These are phyloP conservation scores for Parochlus steinenii DNA, from an alignment of 2,888 invertebrate genomes.

Conservation along the genomic window DNA sequence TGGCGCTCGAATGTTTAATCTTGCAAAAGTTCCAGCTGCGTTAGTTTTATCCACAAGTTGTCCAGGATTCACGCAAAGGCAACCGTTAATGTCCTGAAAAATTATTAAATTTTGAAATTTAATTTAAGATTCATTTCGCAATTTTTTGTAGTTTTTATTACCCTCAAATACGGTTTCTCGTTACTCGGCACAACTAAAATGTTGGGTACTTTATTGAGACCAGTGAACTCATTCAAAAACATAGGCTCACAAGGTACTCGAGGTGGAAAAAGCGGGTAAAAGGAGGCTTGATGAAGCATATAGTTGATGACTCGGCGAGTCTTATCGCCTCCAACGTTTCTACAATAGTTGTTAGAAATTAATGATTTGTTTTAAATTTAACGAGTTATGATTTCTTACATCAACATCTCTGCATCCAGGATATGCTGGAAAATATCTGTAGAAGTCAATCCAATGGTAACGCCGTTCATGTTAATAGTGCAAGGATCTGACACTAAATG, in stretches of 20 bases:
- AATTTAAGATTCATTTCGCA: conserved; percentile 5
- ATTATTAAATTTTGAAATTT: conserved; percentile 11
- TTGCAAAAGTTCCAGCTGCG: conserved; percentile 57
- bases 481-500: conserved; percentile 68
- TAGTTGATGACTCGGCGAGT: conserved; percentile 58
- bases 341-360: no score
- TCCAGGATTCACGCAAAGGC: conserved; percentile 75
- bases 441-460: conserved; percentile 63
- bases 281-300: conserved; percentile 57
- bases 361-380: no score
- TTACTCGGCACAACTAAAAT: conserved; percentile 71
- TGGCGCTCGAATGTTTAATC: conserved; percentile 38
- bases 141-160: conserved; percentile 27
- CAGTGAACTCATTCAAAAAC: conserved; percentile 53
- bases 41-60: conserved; percentile 54
- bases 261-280: conserved; percentile 69
- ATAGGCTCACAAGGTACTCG: conserved; percentile 52
- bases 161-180: conserved; percentile 66
- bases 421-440: conserved; percentile 72
- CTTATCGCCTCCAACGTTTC: conserved; percentile 42
- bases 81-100: conserved; percentile 56
- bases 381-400: conserved; percentile 34
- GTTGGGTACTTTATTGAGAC: conserved; percentile 59
- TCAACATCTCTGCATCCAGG: conserved; percentile 57
- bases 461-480: conserved; percentile 55